Evolutionary conservation across 2,113 vertebrate genomes (phyloP).

Genomic region (Nymphicus hollandicus): DNA sequence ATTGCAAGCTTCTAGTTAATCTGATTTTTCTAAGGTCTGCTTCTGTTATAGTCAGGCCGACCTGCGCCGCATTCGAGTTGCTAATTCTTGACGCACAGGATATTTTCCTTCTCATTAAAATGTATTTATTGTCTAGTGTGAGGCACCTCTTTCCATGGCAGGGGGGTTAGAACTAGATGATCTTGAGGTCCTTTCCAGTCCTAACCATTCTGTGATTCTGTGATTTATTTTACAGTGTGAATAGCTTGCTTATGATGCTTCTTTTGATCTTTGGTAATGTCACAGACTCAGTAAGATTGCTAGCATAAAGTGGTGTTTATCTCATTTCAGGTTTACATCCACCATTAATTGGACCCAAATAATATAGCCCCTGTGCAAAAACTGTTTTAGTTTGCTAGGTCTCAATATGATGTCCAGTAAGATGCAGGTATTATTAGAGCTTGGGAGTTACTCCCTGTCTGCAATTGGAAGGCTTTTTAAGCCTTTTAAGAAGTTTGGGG

Average conservation of each 20-base stretch:
- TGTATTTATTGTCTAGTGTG: slow-evolving; percentile 9
- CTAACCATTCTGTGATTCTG: background rate
- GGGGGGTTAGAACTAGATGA: background rate
- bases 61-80: background rate
- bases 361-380: background rate
- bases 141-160: background rate
- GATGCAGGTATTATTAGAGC: background rate
- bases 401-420: background rate
- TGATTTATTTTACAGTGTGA: slow-evolving; percentile 20
- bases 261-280: slow-evolving; percentile 44
- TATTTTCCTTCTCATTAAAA: slow-evolving; percentile 53
- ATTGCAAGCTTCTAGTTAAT: slow-evolving; percentile 4
- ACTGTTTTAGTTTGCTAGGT: background rate
- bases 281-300: background rate
- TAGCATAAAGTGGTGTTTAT: background rate
- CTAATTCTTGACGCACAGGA: background rate
- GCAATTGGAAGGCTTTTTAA: slow-evolving; percentile 5
- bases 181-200: background rate
- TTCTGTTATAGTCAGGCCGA: background rate
- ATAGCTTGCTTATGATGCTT: background rate
- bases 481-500: background rate
- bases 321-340: slow-evolving; percentile 5
- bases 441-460: background rate
- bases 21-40: background rate
- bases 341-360: slow-evolving; percentile 23